Base-by-base conservation (phyloP, 2,113 vertebrate species). In the Hypomesus transpacificus region DNA sequence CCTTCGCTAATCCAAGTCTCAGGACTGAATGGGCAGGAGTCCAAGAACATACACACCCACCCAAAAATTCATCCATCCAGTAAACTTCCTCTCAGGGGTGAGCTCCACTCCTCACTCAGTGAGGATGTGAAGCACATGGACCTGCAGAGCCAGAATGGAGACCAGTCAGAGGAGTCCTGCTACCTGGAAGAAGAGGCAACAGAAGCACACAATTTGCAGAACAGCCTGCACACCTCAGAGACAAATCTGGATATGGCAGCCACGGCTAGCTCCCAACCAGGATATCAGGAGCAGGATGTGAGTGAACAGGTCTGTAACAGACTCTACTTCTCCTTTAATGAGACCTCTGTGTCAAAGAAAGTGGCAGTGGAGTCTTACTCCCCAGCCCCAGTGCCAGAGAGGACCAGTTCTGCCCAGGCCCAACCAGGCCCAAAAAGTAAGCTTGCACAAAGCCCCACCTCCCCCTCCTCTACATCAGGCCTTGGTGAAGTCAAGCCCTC, bases 401-500 rank as follows among this genome's bases (percentile, higher is more conserved):
- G 68, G 57, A 78, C 50, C n/a, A 51, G 75, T n/a, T 34, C 63
- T 18, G n/a, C 51, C 7, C 39, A 39, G 57, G 61, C 70, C 70
- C 67, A 66, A 62, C 46, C 67, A 72, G 80, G 85, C 78, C 82
- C 84, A 75, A 91, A 88, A 86, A 82, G 82, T 81, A 88, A 85
- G 78, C 85, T 90, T 81, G 83, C 85, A 68, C 83, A 87, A 53
- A 86, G 77, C 28, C 83, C 85, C 50, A 66, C 74, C 54, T 89
- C 87, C 63, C 67, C 85, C 26, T 65, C 77, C 64, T 86, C 89
- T 73, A 77, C 80, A 28, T 78, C 74, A 51, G 80, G 39, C 50
- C 81, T 84, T 0, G 78, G 77, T 14, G 85, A 88, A 20, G 67
- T 78, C 76, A 89, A 88, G 70, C 79, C 82, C 62, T 85, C 86